phyloP scores from a whole-genome alignment of 92 coral and sea anemone species.

The Actinernus sp. region DNA sequence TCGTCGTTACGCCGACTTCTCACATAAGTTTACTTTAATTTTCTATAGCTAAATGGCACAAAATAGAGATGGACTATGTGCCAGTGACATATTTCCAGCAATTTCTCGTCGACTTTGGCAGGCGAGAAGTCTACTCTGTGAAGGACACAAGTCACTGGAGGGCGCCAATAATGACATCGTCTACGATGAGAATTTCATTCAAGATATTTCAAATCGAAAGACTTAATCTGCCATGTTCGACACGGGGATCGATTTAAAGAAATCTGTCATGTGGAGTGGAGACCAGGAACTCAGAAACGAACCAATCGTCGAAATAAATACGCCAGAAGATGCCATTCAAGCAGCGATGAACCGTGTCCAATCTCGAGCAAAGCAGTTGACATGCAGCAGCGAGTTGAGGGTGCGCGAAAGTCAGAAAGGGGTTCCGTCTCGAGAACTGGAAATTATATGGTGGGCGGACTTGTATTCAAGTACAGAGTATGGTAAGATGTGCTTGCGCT shows the following conservation, averaged over 20 bases:
- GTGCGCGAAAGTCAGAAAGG: not conserved
- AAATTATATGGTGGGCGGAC: slow-evolving; percentile 5
- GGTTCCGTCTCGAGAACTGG: slow-evolving; percentile 1
- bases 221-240: no score
- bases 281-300: not conserved
- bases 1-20: no score
- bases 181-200: not conserved
- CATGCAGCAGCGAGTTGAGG: not conserved
- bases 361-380: not conserved
- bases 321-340: slow-evolving; percentile 6
- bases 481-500: not conserved
- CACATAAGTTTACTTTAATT: not conserved
- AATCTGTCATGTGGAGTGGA: not conserved
- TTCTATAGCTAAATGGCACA: slow-evolving; percentile 1
- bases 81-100: not conserved
- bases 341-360: not conserved
- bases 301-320: not conserved
- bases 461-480: not conserved
- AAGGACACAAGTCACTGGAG: slow-evolving; percentile 1
- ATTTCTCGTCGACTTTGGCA: not conserved
- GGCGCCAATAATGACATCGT: not conserved
- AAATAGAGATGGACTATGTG: not conserved
- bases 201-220: no score
- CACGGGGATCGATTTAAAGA: no score
- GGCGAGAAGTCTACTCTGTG: not conserved